Evolutionary conservation across 2,888 invertebrate species (phyloP), one percentile per base, ranked within the genome.

Genomic region (Drosophila prolongata): DNA sequence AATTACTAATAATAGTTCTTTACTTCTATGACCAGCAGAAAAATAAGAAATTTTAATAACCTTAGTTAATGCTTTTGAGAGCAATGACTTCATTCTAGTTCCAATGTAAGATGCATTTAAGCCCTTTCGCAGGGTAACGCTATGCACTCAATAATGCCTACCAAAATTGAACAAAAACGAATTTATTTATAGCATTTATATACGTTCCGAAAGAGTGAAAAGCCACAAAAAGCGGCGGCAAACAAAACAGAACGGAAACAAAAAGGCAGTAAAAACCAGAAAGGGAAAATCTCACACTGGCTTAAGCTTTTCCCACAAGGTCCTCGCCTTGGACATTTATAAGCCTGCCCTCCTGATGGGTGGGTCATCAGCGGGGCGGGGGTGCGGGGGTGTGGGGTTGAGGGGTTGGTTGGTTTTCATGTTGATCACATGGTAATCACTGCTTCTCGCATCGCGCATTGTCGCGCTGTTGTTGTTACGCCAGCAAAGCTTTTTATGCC

Each of bases 401-500:
- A 14, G 50, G 16, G 16, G 16, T 16, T 9, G 19, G 13, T 10
- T 37, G 64, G 44, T 19, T 37, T 38, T 53, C 73, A 72, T 64
- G 71, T 57, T 71, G 71, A 71, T 71, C 71, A 73, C 73, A 70
- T 83, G 82, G 73, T 80, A 87, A 87, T 88, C 79, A 83, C 84
- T 47, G 71, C 53, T 47, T 35, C 57, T 37, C 47, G 55, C 71
- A 56, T 14, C 52, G 47, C 55, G 62, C 69, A 38, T 69, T 44
- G 60, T 46, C 60, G 30, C 61, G 38, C 40, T 27, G 40, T 30
- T 40, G 53, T 40, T 30, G 42, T 42, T 49, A 16, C 72, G 72
- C 44, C 73, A 50, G 37, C 56, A 38, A n/a, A 68, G 79, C 75
- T 76, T 83, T 86, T 81, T 83, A 77, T 87, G 75, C 73, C 70